Base-by-base conservation (phyloP, 2,888 invertebrate genomes). In the Cosmia pyralina region DNA sequence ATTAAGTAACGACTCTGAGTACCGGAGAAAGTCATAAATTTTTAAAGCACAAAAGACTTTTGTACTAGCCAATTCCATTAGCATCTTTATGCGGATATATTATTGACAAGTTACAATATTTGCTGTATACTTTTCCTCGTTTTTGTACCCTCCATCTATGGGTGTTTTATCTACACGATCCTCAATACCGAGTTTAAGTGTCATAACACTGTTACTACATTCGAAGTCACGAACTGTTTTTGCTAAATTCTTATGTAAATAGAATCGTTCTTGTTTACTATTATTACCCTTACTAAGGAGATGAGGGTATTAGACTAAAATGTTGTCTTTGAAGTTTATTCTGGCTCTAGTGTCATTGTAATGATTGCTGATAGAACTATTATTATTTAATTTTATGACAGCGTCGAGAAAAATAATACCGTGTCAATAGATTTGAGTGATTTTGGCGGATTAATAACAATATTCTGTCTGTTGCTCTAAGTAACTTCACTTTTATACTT, bases 191-290 rank as follows among this genome's bases (percentile, higher is more conserved):
- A 75, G 65, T 82, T 82, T 79, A 77, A 80, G 78, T 69, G 58
- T 65, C 67, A 76, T 87, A 88, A 88, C 76, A 63, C 87, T 79
- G 71, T 58, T 78, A 72, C 74, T 69, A 78, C 58, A 88, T 88
- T 88, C 86, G 22, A 46, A 85, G 87, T 84, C 88, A 88, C 88
- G 88, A 77, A 73, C 86, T 77, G 84, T 77, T 86, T 86, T 84
- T 77, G 70, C 67, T 76, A 81, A 88, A 88, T 83, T 85, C 85
- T 80, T 77, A 46, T 64, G 71, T 83, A 82, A 88, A 87, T 88
- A 87, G 73, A 82, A 81, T 62, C 78, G 58, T 41, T 75, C 59
- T 75, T 81, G 78, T 86, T 83, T 86, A 28, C 50, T 66, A 65
- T 28, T 44, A 55, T 53, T 34, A 22, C 69, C 75, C 69, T 46